phyloP scores from a whole-genome alignment of 2,113 vertebrate species.

The Bettongia penicillata region DNA sequence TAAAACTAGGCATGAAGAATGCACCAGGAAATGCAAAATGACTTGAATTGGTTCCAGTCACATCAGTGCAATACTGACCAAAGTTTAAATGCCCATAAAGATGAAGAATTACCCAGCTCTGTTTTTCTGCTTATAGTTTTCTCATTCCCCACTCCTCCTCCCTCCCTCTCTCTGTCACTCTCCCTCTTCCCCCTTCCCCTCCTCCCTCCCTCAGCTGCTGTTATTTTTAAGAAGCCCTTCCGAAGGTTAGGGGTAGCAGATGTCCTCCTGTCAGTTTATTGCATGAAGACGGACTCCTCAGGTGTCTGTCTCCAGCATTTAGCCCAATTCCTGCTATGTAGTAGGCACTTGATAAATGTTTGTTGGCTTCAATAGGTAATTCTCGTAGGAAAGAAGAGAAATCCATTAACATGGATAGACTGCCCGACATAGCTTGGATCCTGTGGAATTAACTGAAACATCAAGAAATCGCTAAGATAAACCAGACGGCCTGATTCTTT shows the following conservation, averaged over 20 bases:
- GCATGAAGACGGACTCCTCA: not conserved
- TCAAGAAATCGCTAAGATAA: no score
- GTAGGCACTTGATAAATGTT: not conserved
- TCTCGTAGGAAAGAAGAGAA: not conserved
- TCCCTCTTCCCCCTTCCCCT: no score
- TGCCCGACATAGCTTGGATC: fast-evolving
- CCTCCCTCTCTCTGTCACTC: no score
- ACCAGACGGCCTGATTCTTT: not conserved
- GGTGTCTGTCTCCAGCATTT: not conserved
- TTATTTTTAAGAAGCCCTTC: not conserved
- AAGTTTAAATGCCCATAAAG: not conserved
- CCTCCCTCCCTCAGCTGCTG: not conserved
- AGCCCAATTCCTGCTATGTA: not conserved
- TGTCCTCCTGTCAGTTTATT: not conserved
- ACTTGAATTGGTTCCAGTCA: not conserved
- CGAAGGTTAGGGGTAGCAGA: not conserved
- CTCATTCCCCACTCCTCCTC: no score
- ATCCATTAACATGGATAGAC: fast-evolving
- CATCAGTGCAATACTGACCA: not conserved
- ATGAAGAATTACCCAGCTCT: not conserved
- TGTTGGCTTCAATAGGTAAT: not conserved
- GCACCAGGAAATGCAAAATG: not conserved
- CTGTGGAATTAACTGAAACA: no score
- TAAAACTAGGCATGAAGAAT: not conserved
- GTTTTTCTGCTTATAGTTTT: not conserved